Evolutionary conservation across 2,888 invertebrate species (phyloP).

Genomic region (Danaus chrysippus): DNA sequence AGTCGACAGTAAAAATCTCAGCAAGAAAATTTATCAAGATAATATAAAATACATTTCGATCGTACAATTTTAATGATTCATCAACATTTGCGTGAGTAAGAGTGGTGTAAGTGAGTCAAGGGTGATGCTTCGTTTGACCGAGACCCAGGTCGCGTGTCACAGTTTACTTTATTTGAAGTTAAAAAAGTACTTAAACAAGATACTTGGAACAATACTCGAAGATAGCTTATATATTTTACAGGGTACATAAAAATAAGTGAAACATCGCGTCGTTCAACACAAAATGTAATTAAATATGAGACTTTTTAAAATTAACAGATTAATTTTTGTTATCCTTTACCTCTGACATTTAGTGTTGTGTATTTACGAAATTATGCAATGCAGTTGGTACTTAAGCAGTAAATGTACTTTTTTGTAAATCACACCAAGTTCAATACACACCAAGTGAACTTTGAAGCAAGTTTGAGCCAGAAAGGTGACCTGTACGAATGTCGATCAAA

Average conservation of each 20-base stretch:
- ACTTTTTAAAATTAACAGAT: background rate
- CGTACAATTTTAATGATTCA: background rate
- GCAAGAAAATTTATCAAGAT: background rate
- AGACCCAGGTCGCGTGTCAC: slow-evolving; percentile 9
- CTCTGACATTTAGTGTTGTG: background rate
- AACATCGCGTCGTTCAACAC: background rate
- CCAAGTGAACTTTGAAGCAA: slow-evolving; percentile 14
- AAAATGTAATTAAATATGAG: background rate
- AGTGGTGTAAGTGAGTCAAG: slow-evolving; percentile 28
- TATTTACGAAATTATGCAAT: slow-evolving; percentile 5
- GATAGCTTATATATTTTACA: no score
- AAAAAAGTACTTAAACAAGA: background rate
- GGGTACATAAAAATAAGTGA: no score
- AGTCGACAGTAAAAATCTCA: background rate
- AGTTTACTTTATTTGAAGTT: background rate
- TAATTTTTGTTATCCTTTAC: background rate
- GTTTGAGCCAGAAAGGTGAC: slow-evolving; percentile 1
- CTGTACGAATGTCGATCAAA: slow-evolving; percentile 5
- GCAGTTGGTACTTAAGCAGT: slow-evolving; percentile 8
- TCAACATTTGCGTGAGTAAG: slow-evolving; percentile 17
- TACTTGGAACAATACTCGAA: background rate
- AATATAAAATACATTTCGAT: background rate
- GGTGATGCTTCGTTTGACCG: slow-evolving; percentile 19
- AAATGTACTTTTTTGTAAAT: slow-evolving; percentile 11
- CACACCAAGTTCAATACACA: slow-evolving; percentile 14